phyloP scores from a whole-genome alignment of 2,888 invertebrate genomes.

The Eremobia ochroleuca region DNA sequence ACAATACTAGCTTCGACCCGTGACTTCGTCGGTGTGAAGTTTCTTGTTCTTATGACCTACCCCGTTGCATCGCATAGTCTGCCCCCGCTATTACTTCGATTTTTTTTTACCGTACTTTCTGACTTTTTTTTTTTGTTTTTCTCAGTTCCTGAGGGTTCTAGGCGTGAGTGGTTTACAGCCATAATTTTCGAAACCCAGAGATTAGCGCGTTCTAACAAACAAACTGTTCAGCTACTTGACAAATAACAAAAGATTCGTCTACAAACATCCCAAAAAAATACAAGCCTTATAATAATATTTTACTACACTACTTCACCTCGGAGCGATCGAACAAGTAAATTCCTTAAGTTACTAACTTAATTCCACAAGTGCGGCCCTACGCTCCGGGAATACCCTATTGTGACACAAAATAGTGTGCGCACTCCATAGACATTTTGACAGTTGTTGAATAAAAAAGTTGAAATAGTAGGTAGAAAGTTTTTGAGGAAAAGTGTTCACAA shows the following conservation, averaged over 20 bases:
- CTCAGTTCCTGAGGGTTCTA: background rate
- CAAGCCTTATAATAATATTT: constrained; percentile 58
- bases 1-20: background rate
- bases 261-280: constrained; percentile 12
- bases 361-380: constrained; percentile 73
- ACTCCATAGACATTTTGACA: constrained; percentile 72
- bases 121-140: background rate
- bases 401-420: constrained; percentile 74
- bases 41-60: background rate
- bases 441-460: constrained; percentile 73
- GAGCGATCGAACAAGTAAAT: constrained; percentile 72
- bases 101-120: background rate
- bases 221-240: too few relatives aligned
- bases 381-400: constrained; percentile 79
- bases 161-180: background rate
- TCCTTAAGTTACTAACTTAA: constrained; percentile 79
- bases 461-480: constrained; percentile 72
- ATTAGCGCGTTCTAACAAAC: too few relatives aligned
- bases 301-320: constrained; percentile 65
- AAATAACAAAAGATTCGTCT: background rate
- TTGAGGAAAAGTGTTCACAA: constrained; percentile 65
- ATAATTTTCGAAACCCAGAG: too few relatives aligned
- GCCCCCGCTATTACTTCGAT: background rate
- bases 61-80: background rate
- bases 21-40: too few relatives aligned